Evolutionary conservation across 2,113 vertebrate species (phyloP), one percentile per base, ranked within the genome.

Genomic region (Callipepla squamata): DNA sequence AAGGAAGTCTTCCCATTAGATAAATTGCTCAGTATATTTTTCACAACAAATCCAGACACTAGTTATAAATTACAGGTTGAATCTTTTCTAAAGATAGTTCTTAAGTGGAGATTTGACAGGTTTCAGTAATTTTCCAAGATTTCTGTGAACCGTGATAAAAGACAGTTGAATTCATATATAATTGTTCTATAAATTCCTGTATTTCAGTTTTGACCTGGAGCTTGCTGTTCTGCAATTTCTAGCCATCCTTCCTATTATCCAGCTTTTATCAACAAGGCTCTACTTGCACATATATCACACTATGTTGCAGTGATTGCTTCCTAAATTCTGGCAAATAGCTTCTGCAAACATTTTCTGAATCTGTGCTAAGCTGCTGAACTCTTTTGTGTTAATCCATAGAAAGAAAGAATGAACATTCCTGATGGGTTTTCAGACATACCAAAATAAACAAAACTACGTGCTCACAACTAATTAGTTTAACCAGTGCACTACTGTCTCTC

Each of bases 381-480:
- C 79, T 30, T 45, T 14, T 77, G 16, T 32, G 16, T 30, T 75
- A 79, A 82, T 80, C 53, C 76, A 53, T 13, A 51, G 36, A 40
- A 88, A 48, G 67, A 92, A 73, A 86, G 18, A 30, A 62, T 36
- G 61, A 94, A 84, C 6, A 58, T 22, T 84, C 63, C 65, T 70
- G 50, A 87, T 63, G 86, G 69, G 4, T 77, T 87, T 91, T 94
- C 62, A 84, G 74, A 80, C 67, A 69, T 72, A 80, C 13, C 63
- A 72, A 76, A 94, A 91, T 42, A 85, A 89, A 58, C 58, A 87
- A 84, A 92, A 74, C 50, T 78, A 73, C 34, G 40, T 88, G 78
- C 75, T 89, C 74, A 26, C 47, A 62, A 74, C 45, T 92, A 84
- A 90, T 96, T 84, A 80, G 65, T 89, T 82, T 68, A 74, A 86